phyloP scores from a whole-genome alignment of 2,888 invertebrate species.

The Steinernema hermaphroditum region DNA sequence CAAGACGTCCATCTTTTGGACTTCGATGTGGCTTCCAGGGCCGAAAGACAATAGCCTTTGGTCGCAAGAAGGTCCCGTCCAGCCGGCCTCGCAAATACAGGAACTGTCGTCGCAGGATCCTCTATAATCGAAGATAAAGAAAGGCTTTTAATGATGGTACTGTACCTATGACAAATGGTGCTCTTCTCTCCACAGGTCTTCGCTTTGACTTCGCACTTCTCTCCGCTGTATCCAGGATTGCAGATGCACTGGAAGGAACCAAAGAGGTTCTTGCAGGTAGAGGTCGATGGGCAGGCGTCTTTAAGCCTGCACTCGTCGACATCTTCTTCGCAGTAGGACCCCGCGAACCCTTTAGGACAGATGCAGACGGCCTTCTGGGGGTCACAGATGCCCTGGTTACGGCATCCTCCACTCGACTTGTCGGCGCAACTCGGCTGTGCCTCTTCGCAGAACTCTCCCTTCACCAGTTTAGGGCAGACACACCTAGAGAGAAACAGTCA shows the following conservation, averaged over 20 bases:
- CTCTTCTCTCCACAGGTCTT: neutral
- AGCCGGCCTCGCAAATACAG: slow-evolving; percentile 9
- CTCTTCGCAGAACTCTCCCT: slow-evolving; percentile 13
- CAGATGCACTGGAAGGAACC: slow-evolving; percentile 26
- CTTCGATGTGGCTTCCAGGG: neutral
- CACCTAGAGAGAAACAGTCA: neutral
- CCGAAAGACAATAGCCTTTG: slow-evolving; percentile 4
- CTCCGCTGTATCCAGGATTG: slow-evolving; percentile 11
- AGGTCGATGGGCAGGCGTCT: neutral
- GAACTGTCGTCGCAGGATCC: slow-evolving; percentile 7
- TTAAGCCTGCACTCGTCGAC: slow-evolving; percentile 8
- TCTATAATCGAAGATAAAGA: neutral
- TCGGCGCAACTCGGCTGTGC: slow-evolving; percentile 7
- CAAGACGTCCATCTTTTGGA: neutral
- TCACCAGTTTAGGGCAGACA: slow-evolving; percentile 20
- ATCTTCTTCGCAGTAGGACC: slow-evolving; percentile 16
- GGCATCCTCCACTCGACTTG: neutral
- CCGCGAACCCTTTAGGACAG: slow-evolving; percentile 5
- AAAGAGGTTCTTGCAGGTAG: neutral
- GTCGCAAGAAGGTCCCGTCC: slow-evolving; percentile 1
- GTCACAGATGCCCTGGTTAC: slow-evolving; percentile 16
- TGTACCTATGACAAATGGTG: slow-evolving; percentile 17
- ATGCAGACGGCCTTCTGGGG: neutral
- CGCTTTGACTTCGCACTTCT: slow-evolving; percentile 11
- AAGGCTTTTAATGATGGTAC: no score